Percentiles rank a stretch among this genome's conserved stretches.
Conservation (phyloP, 2,888 invertebrate genomes). For the Ypsolopha sequella region DNA sequence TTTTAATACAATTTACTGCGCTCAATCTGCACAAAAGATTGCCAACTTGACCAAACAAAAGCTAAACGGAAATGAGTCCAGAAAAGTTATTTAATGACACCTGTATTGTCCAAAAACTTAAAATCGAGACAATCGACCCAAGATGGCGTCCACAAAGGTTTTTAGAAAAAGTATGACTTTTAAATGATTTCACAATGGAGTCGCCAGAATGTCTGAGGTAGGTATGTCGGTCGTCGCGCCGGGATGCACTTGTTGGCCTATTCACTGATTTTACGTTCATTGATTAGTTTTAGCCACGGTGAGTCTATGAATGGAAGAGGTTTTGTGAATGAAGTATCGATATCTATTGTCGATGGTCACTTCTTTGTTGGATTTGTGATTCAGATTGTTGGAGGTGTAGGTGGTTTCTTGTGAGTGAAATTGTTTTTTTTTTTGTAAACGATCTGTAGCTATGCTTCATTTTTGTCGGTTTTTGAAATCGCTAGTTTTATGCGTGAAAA, state of each 20-base stretch:
- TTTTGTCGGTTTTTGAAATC: slow-evolving; percentile 1
- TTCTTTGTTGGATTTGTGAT: slow-evolving; percentile 20
- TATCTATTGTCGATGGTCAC: slow-evolving; percentile 21
- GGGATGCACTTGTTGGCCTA: slow-evolving; percentile 39
- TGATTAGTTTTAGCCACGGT: slow-evolving; percentile 38
- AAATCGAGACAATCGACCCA: neutral
- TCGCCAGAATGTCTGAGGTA: slow-evolving; percentile 31
- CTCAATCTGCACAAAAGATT: neutral
- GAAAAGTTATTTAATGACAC: slow-evolving; percentile 55
- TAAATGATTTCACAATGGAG: slow-evolving; percentile 35
- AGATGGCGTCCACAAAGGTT: neutral
- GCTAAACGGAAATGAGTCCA: slow-evolving; percentile 48
- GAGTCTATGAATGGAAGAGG: slow-evolving; percentile 11
- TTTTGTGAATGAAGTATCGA: slow-evolving; percentile 35
- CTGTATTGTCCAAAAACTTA: slow-evolving; percentile 21
- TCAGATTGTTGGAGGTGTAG: slow-evolving; percentile 21
- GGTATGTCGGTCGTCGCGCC: slow-evolving; percentile 19
- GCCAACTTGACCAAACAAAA: slow-evolving; percentile 12
- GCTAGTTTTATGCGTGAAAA: too few relatives aligned
- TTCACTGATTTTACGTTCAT: slow-evolving; percentile 44
- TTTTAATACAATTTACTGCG: too few relatives aligned
- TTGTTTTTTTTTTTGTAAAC: slow-evolving; percentile 12
- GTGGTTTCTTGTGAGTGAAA: neutral
- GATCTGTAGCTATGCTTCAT: neutral
- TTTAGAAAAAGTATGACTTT: slow-evolving; percentile 18